A percentile compares a stretch with the other conserved stretches of the same genome.
Evolutionary conservation across 1,140 invertebrate species (phyloP).

Genomic region (Macrotrachela quadricornifera): DNA sequence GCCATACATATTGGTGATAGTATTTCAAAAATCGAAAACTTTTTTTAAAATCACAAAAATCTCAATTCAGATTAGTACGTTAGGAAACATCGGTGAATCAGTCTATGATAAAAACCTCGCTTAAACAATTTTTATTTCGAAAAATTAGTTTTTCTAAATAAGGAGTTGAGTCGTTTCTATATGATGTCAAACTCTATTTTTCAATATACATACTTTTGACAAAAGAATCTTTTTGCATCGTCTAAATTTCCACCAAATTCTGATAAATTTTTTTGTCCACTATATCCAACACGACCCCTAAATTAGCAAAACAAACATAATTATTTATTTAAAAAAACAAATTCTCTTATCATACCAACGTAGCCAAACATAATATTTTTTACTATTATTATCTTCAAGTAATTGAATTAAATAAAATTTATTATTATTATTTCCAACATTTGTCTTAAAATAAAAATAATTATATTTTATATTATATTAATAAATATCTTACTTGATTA

Average conservation of each 20-base stretch:
- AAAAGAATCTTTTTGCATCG: constrained; percentile 1
- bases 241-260: constrained; percentile 3
- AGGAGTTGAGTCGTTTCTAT: too few species aligned
- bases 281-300: constrained; percentile 3
- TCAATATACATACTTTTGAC: neutral
- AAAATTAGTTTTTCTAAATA: too few species aligned
- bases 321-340: too few species aligned
- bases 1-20: too few species aligned
- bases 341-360: neutral
- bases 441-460: neutral
- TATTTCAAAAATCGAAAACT: too few species aligned
- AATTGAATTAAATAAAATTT: constrained; percentile 9
- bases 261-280: constrained; percentile 1
- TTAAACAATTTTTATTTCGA: too few species aligned
- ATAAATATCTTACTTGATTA: neutral
- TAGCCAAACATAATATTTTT: constrained; percentile 4
- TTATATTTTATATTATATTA: neutral
- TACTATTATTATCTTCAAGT: neutral
- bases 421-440: constrained; percentile 6
- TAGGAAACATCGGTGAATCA: too few species aligned
- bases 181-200: too few species aligned
- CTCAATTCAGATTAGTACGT: too few species aligned
- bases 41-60: too few species aligned
- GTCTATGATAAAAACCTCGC: too few species aligned
- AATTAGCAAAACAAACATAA: too few species aligned